phyloP scores from a whole-genome alignment of 2,797 vertebrate genomes.

The Mormyrops attenuatus region DNA sequence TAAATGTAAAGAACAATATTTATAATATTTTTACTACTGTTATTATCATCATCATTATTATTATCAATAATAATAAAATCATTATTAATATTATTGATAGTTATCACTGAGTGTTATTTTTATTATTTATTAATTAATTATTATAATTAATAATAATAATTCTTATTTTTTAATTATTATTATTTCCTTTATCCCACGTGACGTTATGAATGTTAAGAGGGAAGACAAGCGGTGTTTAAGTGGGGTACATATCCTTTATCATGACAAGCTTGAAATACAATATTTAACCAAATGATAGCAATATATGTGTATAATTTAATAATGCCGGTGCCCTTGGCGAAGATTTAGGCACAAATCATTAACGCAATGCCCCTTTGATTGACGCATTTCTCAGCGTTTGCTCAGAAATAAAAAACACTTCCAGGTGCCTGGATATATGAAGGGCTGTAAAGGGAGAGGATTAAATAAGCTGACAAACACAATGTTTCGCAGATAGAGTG shows the following conservation, averaged over 20 bases:
- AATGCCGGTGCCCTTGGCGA: background rate
- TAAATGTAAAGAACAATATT: background rate
- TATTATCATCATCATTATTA: background rate
- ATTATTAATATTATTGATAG: background rate
- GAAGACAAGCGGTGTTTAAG: background rate
- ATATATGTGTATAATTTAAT: background rate
- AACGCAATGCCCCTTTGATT: too few species aligned
- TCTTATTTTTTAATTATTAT: background rate
- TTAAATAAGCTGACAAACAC: background rate
- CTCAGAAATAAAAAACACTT: background rate
- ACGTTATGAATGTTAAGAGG: background rate
- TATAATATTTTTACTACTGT: background rate
- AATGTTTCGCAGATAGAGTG: background rate
- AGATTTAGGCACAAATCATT: background rate
- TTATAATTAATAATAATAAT: background rate
- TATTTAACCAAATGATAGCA: background rate
- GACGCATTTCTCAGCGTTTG: background rate
- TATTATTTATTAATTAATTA: background rate
- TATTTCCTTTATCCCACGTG: background rate
- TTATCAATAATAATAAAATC: background rate
- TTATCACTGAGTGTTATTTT: background rate
- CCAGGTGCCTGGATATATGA: background rate
- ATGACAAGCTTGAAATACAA: background rate
- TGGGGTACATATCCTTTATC: background rate
- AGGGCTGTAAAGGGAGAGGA: background rate